phyloP scores from a whole-genome alignment of 2,888 invertebrate genomes.

The Alloscopus bannaensis region DNA sequence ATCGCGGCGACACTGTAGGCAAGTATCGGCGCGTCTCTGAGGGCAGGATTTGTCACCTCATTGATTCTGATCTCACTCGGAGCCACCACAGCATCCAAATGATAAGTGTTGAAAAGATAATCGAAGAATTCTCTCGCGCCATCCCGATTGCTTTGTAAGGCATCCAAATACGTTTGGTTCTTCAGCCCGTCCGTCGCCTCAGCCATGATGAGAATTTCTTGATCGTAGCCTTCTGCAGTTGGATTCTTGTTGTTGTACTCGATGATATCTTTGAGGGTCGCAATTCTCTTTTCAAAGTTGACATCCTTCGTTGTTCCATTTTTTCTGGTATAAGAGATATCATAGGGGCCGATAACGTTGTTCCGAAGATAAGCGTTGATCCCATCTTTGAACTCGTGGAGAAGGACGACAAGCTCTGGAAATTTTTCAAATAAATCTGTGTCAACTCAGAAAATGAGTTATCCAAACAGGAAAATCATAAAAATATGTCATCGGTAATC shows the following conservation, averaged over 20 bases:
- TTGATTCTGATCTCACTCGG: conserved; percentile 40
- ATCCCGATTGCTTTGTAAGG: conserved; percentile 19
- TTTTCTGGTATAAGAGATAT: not conserved
- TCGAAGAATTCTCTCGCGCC: conserved; percentile 31
- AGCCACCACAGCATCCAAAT: conserved; percentile 44
- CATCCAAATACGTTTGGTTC: conserved; percentile 42
- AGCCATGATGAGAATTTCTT: conserved; percentile 35
- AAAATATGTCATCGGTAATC: too few relatives aligned
- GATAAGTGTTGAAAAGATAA: conserved; percentile 9
- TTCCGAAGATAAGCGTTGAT: conserved; percentile 59
- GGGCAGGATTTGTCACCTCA: not conserved
- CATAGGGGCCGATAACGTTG: conserved; percentile 2
- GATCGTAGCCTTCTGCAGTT: conserved; percentile 43
- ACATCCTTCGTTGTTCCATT: not conserved
- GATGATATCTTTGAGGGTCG: conserved; percentile 52
- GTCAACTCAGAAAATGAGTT: too few relatives aligned
- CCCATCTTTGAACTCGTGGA: conserved; percentile 58
- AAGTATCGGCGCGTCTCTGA: conserved; percentile 3
- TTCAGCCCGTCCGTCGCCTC: conserved; percentile 58
- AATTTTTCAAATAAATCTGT: too few relatives aligned
- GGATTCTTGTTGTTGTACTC: conserved; percentile 54
- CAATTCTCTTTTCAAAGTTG: not conserved
- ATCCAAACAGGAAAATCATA: too few relatives aligned
- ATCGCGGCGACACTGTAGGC: conserved; percentile 39
- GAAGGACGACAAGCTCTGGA: conserved; percentile 50